Base-by-base conservation (phyloP, 2,797 vertebrate species). In the Oreonectes daqikongensis region DNA sequence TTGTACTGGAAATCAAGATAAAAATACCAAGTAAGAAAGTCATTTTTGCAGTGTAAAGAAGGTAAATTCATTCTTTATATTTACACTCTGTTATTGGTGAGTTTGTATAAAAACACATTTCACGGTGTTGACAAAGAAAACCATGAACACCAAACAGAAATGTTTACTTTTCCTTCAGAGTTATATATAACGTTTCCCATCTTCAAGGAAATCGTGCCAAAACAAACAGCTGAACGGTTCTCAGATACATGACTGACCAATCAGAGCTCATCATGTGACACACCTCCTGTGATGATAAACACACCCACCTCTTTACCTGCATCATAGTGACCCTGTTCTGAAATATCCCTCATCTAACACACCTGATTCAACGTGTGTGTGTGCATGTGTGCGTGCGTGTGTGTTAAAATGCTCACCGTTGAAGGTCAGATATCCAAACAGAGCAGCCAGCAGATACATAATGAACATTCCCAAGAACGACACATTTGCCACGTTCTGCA, bases 401-500 rank as follows among this genome's bases (percentile, higher is more conserved):
- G 46, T 50, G 5, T 48, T 32, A 2, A 4, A 14, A 28, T 61
- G 91, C 82, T 96, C 85, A 99, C 98, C 84, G 44, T 96, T 95
- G 90, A 99, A 99, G 50, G 97, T 99, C 89, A 99, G 91, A 83
- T 99, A 99, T 89, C 98, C 97, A 2, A 99, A 99, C 66, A 99
- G 94, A 46, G 97, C 98, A 28, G 98, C 96, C 87, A 98, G 84
- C 80, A 99, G 93, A 82, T 99, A 99, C 96, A 97, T 98, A 85
- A 98, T 84, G 87, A 98, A 97, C 95, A 99, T 99, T 69, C 95
- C 91, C 82, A 97, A 92, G 86, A 99, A 98, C 53, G 98, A 99
- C 20, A 98, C 93, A 4, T 98, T 98, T 83, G 98, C 97, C 22
- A 99, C 98, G 0, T 88, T 90, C 93, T 98, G 97, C 97, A 99